These are phyloP conservation scores for Ectropis crepuscularia DNA, from an alignment of 2,888 invertebrate species.

Conservation along the genomic window DNA sequence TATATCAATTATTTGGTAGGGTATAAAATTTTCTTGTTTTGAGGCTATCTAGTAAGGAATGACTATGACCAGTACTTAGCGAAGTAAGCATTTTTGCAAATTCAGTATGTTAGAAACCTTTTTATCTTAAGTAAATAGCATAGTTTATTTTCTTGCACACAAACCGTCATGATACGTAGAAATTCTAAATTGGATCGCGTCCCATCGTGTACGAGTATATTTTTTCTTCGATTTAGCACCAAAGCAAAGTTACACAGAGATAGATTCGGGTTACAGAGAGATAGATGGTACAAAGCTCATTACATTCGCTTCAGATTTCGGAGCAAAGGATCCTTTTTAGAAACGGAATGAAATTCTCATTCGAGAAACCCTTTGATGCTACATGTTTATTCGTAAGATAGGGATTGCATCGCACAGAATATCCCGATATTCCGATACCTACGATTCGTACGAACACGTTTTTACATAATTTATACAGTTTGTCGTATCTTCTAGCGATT, in stretches of 20 bases:
- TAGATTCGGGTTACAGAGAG: slow-evolving; percentile 31
- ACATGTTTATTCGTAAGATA: slow-evolving; percentile 45
- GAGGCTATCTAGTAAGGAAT: background rate
- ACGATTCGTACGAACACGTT: slow-evolving; percentile 41
- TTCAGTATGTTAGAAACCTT: too few relatives aligned
- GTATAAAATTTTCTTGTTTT: too few relatives aligned
- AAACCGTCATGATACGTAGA: slow-evolving; percentile 2
- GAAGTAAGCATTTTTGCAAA: too few relatives aligned
- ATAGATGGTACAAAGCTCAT: slow-evolving; percentile 42
- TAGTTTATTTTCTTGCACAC: too few relatives aligned
- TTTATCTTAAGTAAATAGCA: too few relatives aligned
- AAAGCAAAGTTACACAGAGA: slow-evolving; percentile 21
- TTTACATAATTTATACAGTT: slow-evolving; percentile 67
- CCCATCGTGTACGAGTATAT: background rate
- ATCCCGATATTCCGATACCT: slow-evolving; percentile 35
- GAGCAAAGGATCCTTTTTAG: slow-evolving; percentile 42
- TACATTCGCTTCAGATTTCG: slow-evolving; percentile 43
- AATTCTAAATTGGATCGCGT: slow-evolving; percentile 16
- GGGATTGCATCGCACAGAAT: slow-evolving; percentile 42
- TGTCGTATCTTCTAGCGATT: slow-evolving; percentile 57
- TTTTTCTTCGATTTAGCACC: slow-evolving; percentile 24
- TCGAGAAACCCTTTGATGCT: slow-evolving; percentile 43
- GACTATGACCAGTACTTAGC: too few relatives aligned
- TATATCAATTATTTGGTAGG: background rate
- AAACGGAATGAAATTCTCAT: slow-evolving; percentile 38